Conservation (phyloP, 2,888 invertebrate genomes). For the Chrysolina oricalcia region DNA sequence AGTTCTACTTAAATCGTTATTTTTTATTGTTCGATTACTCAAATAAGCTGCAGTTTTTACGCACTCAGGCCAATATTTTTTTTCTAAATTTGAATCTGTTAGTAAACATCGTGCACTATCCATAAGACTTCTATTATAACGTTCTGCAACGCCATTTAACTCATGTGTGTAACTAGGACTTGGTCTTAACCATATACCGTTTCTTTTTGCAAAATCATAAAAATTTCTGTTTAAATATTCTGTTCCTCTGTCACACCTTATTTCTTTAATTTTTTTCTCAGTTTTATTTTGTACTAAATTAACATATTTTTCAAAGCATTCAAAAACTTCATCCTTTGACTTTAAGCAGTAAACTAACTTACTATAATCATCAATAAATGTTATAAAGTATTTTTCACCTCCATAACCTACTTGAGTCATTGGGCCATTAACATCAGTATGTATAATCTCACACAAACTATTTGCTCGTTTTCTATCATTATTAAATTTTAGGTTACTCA, state of each 20-base stretch:
- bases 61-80: constrained; percentile 32
- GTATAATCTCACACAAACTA: constrained; percentile 26
- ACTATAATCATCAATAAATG: no score
- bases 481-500: constrained; percentile 30
- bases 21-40: constrained; percentile 27
- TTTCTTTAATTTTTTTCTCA: neutral
- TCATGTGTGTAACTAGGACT: constrained; percentile 36
- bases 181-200: constrained; percentile 35
- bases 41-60: constrained; percentile 35
- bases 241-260: constrained; percentile 27
- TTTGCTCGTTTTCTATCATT: constrained; percentile 20
- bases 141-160: constrained; percentile 38
- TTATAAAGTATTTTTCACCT: constrained; percentile 26
- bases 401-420: constrained; percentile 23
- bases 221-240: constrained; percentile 28
- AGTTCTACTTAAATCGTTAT: constrained; percentile 28
- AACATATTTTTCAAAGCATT: constrained; percentile 39
- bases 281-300: neutral
- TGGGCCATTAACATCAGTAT: constrained; percentile 19
- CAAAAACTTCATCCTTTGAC: no score
- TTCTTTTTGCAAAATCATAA: constrained; percentile 18
- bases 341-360: no score
- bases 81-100: constrained; percentile 31
- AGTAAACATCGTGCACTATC: constrained; percentile 36
- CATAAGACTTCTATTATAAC: constrained; percentile 36